A percentile compares a stretch with the other conserved stretches of the same genome.
Evolutionary conservation across 37 sponge, comb jelly and placozoan species (phyloP).

Genomic region (Eunapius fragilis): DNA sequence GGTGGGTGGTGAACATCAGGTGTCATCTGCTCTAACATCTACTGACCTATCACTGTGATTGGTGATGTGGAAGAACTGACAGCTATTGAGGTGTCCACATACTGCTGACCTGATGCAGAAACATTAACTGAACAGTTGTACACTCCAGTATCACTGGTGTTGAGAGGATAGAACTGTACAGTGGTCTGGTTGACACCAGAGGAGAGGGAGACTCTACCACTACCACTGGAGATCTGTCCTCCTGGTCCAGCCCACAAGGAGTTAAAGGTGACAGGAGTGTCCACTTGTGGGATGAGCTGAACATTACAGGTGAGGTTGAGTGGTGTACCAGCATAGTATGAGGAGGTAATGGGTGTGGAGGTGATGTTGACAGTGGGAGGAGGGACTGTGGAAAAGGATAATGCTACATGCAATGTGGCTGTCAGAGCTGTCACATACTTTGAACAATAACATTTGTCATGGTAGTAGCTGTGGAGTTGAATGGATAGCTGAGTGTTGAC

Average conservation of each 20-base stretch:
- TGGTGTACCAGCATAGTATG: constrained; percentile 10
- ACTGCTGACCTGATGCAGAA: too few species aligned
- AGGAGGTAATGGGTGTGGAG: neutral
- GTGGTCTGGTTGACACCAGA: too few species aligned
- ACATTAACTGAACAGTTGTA: too few species aligned
- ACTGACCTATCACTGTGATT: too few species aligned
- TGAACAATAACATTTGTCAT: neutral
- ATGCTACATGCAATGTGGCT: neutral
- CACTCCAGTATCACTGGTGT: too few species aligned
- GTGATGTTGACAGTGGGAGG: constrained; percentile 8
- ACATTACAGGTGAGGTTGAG: constrained; percentile 9
- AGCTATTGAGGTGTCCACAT: too few species aligned
- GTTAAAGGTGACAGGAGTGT: constrained; percentile 19
- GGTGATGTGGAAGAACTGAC: too few species aligned
- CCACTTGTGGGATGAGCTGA: constrained; percentile 12
- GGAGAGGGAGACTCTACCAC: too few species aligned
- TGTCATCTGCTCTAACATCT: too few species aligned
- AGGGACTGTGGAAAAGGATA: constrained; percentile 8
- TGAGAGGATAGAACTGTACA: too few species aligned
- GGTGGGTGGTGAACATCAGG: too few species aligned
- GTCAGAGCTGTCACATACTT: neutral
- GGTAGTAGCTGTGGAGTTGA: neutral
- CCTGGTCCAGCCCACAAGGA: constrained; percentile 6
- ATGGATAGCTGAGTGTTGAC: neutral
- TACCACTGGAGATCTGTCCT: too few species aligned